Base-by-base conservation (phyloP, 1,140 invertebrate species). In the Holotrichia oblita region DNA sequence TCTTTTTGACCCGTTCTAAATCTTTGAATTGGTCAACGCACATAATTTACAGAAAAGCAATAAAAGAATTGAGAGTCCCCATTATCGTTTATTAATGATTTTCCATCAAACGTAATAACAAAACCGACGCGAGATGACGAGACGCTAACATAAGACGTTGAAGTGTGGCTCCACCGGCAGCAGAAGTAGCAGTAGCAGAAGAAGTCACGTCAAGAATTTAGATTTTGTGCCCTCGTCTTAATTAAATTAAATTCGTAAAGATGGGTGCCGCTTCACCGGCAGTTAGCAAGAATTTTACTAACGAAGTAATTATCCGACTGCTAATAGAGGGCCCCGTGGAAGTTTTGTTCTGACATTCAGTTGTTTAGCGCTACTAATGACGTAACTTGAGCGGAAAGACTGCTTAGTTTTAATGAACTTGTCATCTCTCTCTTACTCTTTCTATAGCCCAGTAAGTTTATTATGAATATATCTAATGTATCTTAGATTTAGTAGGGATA, bases 261-360 rank as follows among this genome's bases (percentile, higher is more conserved):
- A 82, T 80, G 79, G 79, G 61, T 75, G 48, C 40, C 40, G 75
- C 44, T 55, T 44, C 75, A 20, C 75, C 41, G 78, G 81, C 83
- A 84, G 81, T 84, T 83, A 81, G 82, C 82, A 83, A 82, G 83
- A 84, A 83, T 83, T 84, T 82, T 83, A 83, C 83, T 84, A 84
- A 84, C 83, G 83, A 84, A 84, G 83, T 84, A 84, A 84, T 84
- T 84, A 84, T 83, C 82, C 80, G 80, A 79, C 81, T 84, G 82
- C 83, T 84, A 84, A 84, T 83, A 82, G 83, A 83, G 82, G 76
- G 78, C 74, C 22, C 79, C 76, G 77, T 64, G 55, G 72, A 82
- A 82, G 81, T 82, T 82, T 82, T 81, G 82, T 84, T 84, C 82
- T 83, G 81, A 83, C 81, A 78, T 83, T 82, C 82, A 81, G 80